A percentile compares a stretch with the other conserved stretches of the same genome.
phyloP scores from a whole-genome alignment of 2,888 invertebrate species.

The Andrena praecox region DNA sequence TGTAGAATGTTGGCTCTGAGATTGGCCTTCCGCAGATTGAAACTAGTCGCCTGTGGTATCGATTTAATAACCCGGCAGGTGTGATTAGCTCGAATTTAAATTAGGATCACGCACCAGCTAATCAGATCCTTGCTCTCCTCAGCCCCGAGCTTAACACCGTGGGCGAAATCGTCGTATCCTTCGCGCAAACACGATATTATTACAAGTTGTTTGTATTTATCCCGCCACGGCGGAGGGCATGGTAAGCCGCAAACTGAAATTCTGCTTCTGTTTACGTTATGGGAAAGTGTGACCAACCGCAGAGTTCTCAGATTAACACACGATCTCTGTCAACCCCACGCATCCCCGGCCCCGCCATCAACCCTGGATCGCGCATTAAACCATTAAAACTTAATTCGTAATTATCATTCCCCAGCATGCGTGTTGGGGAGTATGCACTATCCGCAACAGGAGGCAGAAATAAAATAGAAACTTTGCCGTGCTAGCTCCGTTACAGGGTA shows the following conservation, averaged over 20 bases:
- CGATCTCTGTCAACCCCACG: constrained; percentile 35
- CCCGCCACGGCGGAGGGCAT: not conserved
- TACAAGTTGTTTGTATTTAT: constrained; percentile 50
- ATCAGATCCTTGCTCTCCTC: not conserved
- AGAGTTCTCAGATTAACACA: constrained; percentile 50
- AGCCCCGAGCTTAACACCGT: constrained; percentile 8
- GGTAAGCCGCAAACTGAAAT: constrained; percentile 42
- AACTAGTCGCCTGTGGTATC: not conserved
- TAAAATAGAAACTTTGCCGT: not conserved
- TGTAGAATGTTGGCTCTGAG: no score
- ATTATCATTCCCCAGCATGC: constrained; percentile 32
- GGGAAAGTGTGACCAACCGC: constrained; percentile 49
- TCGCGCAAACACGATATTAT: constrained; percentile 23
- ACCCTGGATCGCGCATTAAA: constrained; percentile 28
- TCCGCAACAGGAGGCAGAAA: not conserved
- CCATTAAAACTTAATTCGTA: constrained; percentile 26
- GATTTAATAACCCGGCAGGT: not conserved
- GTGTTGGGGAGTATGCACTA: not conserved
- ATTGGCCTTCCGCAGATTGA: no score
- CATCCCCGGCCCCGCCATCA: constrained; percentile 9
- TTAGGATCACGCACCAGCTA: not conserved
- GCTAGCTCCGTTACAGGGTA: not conserved
- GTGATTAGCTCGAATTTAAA: not conserved
- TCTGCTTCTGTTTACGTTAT: constrained; percentile 50
- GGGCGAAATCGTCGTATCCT: constrained; percentile 22